Base-by-base conservation (phyloP, 2,113 vertebrate genomes). In the Sakesphorus luctuosus region DNA sequence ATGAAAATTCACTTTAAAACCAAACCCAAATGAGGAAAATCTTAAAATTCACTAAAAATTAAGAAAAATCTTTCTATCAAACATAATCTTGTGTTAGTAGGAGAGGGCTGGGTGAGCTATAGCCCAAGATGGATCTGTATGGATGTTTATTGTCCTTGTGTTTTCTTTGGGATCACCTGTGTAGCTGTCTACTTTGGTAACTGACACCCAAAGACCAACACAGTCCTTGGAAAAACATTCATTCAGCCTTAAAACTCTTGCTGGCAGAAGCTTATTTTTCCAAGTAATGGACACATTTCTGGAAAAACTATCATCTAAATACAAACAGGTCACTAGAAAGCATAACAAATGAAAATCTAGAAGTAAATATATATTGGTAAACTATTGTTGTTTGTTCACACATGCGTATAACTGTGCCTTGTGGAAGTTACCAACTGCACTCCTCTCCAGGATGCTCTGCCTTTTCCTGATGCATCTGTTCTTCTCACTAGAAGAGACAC, bases 261-360 rank as follows among this genome's bases (percentile, higher is more conserved):
- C 58, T 65, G 78, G 66, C 71, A 76, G 31, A 68, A 78, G 13
- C 40, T 33, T 82, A 12, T 52, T 96, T 89, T 85, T 67, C 40
- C 66, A 82, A 84, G 29, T 65, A 93, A 91, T n/a, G 73, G 52
- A 87, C 62, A 66, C 1, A 44, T 59, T 93, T 91, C 92, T 97
- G 92, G 44, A 91, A 95, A 97, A 94, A 21, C 61, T 67, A 85
- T 93, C 43, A 82, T 17, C 52, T 93, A 84, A 93, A 91, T 71
- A 66, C 81, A 18, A 44, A 61, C 44, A 77, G 56, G 35, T 65
- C 61, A 67, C 77, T 61, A 71, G 74, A 87, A 93, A 82, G 13
- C 31, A 13, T 49, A 79, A 43, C 3, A 82, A 89, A 72, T 65
- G 21, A 85, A 87, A 87, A 87, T 23, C 31, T 23, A 44, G 49